phyloP scores from a whole-genome alignment of 1,140 invertebrate genomes.

The Drosophila melanica region DNA sequence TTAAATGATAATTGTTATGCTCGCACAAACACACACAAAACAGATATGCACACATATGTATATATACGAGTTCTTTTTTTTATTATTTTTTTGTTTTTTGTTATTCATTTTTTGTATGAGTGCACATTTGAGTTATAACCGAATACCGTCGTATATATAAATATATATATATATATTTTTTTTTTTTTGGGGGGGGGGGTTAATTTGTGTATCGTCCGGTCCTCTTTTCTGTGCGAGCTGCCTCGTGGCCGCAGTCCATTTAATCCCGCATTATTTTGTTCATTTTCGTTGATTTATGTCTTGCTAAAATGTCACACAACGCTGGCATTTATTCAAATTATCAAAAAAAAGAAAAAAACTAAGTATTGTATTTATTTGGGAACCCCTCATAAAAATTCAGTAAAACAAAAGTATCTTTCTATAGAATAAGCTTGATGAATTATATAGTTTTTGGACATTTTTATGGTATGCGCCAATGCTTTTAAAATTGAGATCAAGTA shows the following conservation, averaged over 20 bases:
- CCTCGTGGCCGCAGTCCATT: constrained; percentile 46
- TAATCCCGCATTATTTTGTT: constrained; percentile 76
- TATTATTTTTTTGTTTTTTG: too few relatives aligned
- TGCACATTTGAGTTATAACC: constrained; percentile 30
- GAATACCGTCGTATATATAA: constrained; percentile 12
- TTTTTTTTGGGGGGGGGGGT: constrained; percentile 44
- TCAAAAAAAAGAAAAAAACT: constrained; percentile 27
- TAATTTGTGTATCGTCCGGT: constrained; percentile 77
- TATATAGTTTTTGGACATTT: constrained; percentile 14
- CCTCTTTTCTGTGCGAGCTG: constrained; percentile 8
- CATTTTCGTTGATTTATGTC: constrained; percentile 77
- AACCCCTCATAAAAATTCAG: constrained; percentile 33
- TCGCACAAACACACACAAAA: constrained; percentile 20
- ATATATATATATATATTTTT: constrained; percentile 4
- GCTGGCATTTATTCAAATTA: constrained; percentile 76
- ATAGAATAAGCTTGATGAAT: constrained; percentile 40
- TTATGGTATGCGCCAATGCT: background rate
- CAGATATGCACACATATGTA: background rate
- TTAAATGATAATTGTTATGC: constrained; percentile 81
- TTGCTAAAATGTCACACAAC: constrained; percentile 70
- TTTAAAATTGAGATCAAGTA: constrained; percentile 6
- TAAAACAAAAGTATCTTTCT: constrained; percentile 34
- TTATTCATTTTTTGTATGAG: constrained; percentile 31
- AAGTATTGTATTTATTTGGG: background rate
- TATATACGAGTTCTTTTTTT: background rate